A percentile compares a stretch with the other conserved stretches of the same genome.
Conservation (phyloP, 2,797 vertebrate genomes). For the Arvicola amphibius region DNA sequence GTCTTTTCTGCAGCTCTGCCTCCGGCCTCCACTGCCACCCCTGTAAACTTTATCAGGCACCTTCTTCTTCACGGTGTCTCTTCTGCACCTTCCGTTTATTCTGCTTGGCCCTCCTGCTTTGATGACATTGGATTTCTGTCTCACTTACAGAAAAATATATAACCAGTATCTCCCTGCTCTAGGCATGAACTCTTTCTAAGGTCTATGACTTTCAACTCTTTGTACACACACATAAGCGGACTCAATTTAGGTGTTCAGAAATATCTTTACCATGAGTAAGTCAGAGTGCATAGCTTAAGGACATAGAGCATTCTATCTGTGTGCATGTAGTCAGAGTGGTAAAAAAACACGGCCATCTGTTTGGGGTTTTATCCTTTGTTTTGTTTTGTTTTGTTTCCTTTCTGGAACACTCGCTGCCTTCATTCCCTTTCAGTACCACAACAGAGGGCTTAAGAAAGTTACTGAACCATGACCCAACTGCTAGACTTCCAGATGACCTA, state of each 20-base stretch:
- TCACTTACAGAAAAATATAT: background rate
- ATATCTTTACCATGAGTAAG: background rate
- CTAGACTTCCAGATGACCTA: constrained; percentile 37
- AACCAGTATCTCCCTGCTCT: background rate
- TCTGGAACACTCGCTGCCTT: background rate
- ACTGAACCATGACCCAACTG: background rate
- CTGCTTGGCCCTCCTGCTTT: background rate
- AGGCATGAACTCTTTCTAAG: background rate
- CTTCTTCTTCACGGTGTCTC: background rate
- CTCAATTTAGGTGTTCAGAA: background rate
- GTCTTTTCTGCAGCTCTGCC: background rate
- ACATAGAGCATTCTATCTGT: rapidly evolving
- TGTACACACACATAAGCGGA: background rate
- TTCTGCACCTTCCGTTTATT: background rate
- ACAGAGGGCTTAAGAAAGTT: background rate
- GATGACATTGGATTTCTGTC: constrained; percentile 24
- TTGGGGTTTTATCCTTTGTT: background rate
- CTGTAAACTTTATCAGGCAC: background rate
- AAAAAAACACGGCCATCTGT: background rate
- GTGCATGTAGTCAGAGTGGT: background rate
- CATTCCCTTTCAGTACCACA: background rate
- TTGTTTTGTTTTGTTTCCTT: background rate
- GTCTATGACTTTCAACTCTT: background rate
- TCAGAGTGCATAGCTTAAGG: background rate
- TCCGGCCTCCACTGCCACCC: background rate